These are phyloP conservation scores for Diabrotica virgifera DNA, from an alignment of 1,140 invertebrate genomes.

Conservation along the genomic window DNA sequence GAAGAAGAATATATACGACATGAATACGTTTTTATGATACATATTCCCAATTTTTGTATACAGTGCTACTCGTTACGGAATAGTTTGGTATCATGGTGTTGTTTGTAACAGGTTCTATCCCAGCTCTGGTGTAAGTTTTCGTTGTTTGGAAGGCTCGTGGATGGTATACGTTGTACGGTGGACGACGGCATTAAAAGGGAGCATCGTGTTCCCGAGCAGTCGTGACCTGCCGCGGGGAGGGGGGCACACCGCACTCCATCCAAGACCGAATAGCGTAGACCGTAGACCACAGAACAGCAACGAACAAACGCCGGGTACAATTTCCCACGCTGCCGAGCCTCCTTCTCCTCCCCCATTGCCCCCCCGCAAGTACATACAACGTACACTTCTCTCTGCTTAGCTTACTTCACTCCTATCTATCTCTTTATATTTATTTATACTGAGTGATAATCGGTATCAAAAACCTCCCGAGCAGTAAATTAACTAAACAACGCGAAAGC, in stretches of 20 bases:
- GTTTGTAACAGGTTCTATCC: neutral
- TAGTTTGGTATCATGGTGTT: neutral
- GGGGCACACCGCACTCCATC: constrained; percentile 1
- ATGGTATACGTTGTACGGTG: neutral
- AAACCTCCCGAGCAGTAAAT: neutral
- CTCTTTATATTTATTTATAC: neutral
- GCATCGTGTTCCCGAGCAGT: constrained; percentile 34
- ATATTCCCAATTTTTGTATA: too few species aligned
- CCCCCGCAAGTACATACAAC: constrained; percentile 8
- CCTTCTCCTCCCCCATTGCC: constrained; percentile 24
- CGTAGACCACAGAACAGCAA: constrained; percentile 15
- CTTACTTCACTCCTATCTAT: neutral
- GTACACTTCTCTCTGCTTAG: constrained; percentile 9
- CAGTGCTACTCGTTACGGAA: too few species aligned
- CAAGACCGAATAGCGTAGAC: constrained; percentile 8
- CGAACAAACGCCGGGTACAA: constrained; percentile 15
- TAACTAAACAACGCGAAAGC: too few species aligned
- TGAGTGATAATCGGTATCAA: neutral
- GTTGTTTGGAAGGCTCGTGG: neutral
- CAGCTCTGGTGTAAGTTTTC: neutral
- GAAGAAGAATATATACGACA: too few species aligned
- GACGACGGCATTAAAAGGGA: constrained; percentile 23
- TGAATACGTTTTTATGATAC: too few species aligned
- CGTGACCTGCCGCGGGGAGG: constrained; percentile 30
- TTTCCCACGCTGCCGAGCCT: constrained; percentile 36